Conservation (phyloP, 2,113 vertebrate species). For the Phoxinus phoxinus region DNA sequence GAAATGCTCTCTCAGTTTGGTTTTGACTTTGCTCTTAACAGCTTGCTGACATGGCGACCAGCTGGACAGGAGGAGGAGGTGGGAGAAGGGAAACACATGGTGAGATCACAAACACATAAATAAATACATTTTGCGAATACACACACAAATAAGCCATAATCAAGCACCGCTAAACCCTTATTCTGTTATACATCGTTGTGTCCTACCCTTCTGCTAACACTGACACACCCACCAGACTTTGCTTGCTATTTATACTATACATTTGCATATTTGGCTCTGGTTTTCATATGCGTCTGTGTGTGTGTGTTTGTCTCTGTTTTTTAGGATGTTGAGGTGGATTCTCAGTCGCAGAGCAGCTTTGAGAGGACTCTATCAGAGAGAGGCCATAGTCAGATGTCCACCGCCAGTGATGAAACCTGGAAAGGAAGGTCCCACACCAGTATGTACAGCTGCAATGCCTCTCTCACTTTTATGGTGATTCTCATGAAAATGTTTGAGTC, state of each 20-base stretch:
- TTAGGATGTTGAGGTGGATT: constrained; percentile 92
- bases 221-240: neutral
- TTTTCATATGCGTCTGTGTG: neutral
- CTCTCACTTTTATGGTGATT: neutral
- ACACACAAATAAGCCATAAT: neutral
- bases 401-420: constrained; percentile 93
- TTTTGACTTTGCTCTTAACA: constrained; percentile 66
- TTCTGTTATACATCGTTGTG: neutral
- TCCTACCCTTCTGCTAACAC: neutral
- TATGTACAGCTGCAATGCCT: constrained; percentile 62
- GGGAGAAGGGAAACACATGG: constrained; percentile 85
- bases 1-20: constrained; percentile 40
- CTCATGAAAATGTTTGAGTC: neutral
- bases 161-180: constrained; percentile 6
- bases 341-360: constrained; percentile 91
- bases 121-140: constrained; percentile 35
- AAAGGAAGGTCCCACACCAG: constrained; percentile 85
- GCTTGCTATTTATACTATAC: neutral
- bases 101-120: constrained; percentile 71
- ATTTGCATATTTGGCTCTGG: constrained; percentile 15
- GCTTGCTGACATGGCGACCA: constrained; percentile 94
- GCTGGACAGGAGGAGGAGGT: constrained; percentile 89
- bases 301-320: constrained; percentile 20
- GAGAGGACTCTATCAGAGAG: constrained; percentile 93
- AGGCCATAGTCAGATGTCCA: constrained; percentile 94